Evolutionary conservation across 2,113 vertebrate species (phyloP).

Genomic region (Gorsachius goisagi): DNA sequence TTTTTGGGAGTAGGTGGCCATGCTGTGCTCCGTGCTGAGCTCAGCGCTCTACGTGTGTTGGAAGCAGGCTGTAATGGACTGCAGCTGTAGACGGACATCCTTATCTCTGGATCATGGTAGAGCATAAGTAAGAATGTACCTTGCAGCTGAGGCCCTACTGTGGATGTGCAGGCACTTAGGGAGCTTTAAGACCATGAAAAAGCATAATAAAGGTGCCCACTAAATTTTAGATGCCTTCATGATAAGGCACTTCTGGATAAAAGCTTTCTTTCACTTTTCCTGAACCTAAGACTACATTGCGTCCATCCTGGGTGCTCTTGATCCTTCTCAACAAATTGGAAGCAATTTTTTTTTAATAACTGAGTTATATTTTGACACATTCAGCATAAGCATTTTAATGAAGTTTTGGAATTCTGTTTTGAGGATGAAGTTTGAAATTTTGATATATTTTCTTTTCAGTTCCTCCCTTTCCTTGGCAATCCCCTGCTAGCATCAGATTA

Average conservation of each 20-base stretch:
- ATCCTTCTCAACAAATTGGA: background rate
- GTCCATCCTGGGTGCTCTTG: accelerated
- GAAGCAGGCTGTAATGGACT: background rate
- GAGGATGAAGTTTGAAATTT: constrained; percentile 36
- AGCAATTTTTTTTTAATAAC: background rate
- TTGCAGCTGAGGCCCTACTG: background rate
- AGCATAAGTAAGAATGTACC: background rate
- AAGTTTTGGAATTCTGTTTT: constrained; percentile 44
- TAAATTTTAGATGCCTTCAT: background rate
- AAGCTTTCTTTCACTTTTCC: background rate
- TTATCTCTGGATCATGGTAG: background rate
- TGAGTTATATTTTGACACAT: background rate
- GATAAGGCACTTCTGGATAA: background rate
- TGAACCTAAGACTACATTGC: background rate
- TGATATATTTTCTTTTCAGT: constrained; percentile 60
- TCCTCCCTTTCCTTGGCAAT: constrained; percentile 54
- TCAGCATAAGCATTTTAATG: constrained; percentile 5
- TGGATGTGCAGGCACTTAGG: background rate
- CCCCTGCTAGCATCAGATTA: constrained; percentile 27
- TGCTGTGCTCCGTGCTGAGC: background rate
- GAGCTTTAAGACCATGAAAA: background rate
- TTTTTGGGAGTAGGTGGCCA: background rate
- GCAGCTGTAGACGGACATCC: background rate
- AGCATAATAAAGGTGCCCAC: background rate
- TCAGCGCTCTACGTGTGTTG: background rate